Evolutionary conservation across 2,888 invertebrate species (phyloP).

Genomic region (Hypsopygia costalis): DNA sequence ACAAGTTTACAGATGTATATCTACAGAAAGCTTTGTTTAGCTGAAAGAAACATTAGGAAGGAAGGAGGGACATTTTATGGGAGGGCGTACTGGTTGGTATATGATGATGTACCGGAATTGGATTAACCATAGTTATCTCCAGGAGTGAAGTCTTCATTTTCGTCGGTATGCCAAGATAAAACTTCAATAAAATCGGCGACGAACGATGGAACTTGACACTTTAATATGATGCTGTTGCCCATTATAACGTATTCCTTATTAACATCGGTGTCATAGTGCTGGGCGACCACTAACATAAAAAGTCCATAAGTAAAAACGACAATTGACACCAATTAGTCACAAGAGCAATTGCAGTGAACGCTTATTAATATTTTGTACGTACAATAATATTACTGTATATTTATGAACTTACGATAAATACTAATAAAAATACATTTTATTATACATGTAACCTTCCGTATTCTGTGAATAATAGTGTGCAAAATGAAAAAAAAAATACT

Average conservation of each 20-base stretch:
- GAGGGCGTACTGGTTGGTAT: slow-evolving; percentile 11
- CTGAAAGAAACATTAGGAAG: slow-evolving; percentile 12
- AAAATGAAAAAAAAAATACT: too few relatives aligned
- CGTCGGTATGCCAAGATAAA: slow-evolving; percentile 89
- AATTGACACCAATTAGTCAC: slow-evolving; percentile 6
- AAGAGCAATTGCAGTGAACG: not conserved
- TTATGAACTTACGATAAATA: too few relatives aligned
- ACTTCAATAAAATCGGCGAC: slow-evolving; percentile 93
- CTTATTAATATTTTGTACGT: not conserved
- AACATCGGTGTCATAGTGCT: slow-evolving; percentile 90
- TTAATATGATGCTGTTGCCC: slow-evolving; percentile 89
- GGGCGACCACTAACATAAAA: slow-evolving; percentile 84
- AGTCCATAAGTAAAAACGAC: slow-evolving; percentile 24
- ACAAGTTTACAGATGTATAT: slow-evolving; percentile 5
- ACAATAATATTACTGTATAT: too few relatives aligned
- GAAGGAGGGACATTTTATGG: slow-evolving; percentile 21
- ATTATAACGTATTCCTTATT: slow-evolving; percentile 92
- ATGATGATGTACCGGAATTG: slow-evolving; percentile 15
- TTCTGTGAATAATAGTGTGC: too few relatives aligned
- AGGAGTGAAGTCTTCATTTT: slow-evolving; percentile 86
- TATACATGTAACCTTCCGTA: too few relatives aligned
- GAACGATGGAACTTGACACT: slow-evolving; percentile 92
- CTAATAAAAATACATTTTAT: too few relatives aligned
- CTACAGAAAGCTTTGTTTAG: slow-evolving; percentile 8
- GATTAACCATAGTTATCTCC: slow-evolving; percentile 82